phyloP scores from a whole-genome alignment of 2,113 vertebrate species.

The Vanacampus margaritifer region DNA sequence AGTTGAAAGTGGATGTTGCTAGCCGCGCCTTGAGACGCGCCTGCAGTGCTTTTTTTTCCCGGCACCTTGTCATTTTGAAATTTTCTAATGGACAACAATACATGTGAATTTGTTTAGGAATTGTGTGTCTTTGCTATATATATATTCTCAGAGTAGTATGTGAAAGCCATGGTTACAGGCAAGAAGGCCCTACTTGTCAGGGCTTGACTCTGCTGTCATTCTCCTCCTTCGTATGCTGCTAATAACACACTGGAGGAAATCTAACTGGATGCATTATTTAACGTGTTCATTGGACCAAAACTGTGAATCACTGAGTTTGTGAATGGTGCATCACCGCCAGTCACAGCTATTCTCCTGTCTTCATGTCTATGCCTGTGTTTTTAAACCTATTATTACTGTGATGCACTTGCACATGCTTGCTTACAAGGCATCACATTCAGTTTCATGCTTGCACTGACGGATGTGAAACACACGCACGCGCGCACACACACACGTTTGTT shows the following conservation, averaged over 20 bases:
- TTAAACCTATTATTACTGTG: no score
- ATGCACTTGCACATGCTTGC: background rate
- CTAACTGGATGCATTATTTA: no score
- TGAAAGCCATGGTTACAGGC: slow-evolving; percentile 23
- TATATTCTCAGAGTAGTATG: slow-evolving; percentile 10
- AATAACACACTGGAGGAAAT: background rate
- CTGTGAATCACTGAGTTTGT: slow-evolving; percentile 27
- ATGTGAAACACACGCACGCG: background rate
- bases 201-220: slow-evolving; percentile 35
- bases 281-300: slow-evolving; percentile 38
- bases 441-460: slow-evolving; percentile 29
- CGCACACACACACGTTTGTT: background rate
- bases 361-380: no score
- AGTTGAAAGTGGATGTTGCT: slow-evolving; percentile 60
- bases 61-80: background rate
- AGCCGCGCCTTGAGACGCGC: slow-evolving; percentile 36
- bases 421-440: background rate
- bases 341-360: no score
- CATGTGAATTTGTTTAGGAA: background rate
- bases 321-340: no score
- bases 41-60: slow-evolving; percentile 5
- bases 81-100: background rate
- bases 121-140: background rate
- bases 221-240: background rate
- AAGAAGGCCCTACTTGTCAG: slow-evolving; percentile 27